phyloP scores from a whole-genome alignment of 64 coral and sea anemone species.

The Acropora tenuis region DNA sequence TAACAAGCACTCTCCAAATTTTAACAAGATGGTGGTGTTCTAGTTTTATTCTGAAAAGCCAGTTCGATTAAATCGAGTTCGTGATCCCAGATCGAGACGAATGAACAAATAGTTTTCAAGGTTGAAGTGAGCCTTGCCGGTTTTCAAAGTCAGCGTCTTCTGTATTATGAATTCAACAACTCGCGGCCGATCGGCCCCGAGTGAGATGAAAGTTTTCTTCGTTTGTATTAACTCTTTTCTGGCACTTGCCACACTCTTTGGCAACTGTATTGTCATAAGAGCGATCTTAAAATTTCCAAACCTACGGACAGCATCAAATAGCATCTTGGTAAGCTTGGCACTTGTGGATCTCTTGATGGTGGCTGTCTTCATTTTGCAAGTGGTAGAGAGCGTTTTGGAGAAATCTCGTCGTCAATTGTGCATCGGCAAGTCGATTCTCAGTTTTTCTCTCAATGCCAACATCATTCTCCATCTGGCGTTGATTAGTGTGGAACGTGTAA shows the following conservation, averaged over 20 bases:
- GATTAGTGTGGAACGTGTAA: constrained; percentile 32
- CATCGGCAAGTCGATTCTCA: not conserved
- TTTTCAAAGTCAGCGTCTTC: not conserved
- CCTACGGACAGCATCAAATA: constrained; percentile 32
- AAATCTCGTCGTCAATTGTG: not conserved
- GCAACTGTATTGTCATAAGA: constrained; percentile 25
- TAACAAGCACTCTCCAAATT: too few species aligned
- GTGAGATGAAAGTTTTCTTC: too few species aligned
- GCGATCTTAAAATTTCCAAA: constrained; percentile 1
- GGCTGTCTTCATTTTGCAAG: constrained; percentile 11
- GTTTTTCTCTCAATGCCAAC: not conserved
- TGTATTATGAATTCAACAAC: not conserved
- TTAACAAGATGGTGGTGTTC: too few species aligned
- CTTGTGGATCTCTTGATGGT: constrained; percentile 15
- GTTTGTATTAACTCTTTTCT: not conserved
- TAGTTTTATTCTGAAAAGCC: too few species aligned
- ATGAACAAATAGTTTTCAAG: not conserved
- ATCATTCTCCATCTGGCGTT: constrained; percentile 32
- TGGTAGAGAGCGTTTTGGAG: not conserved
- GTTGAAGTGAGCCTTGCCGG: not conserved
- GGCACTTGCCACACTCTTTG: not conserved
- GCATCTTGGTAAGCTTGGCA: constrained; percentile 39
- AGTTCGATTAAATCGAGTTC: too few species aligned
- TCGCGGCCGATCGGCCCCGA: not conserved
- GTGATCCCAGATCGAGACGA: too few species aligned